phyloP scores from a whole-genome alignment of 2,888 invertebrate species.

The Oligia latruncula region DNA sequence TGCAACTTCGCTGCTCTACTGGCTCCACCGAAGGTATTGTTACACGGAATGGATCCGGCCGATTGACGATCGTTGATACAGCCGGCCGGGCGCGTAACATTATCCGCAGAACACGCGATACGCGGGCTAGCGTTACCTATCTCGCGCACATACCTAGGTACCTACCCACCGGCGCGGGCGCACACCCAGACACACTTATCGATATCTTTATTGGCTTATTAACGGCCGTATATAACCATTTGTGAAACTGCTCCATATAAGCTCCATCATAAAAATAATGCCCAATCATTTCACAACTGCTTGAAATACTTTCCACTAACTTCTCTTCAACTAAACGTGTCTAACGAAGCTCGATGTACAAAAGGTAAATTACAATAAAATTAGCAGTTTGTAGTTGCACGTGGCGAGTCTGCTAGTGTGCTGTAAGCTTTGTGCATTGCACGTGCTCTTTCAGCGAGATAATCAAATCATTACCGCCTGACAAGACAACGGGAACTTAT shows the following conservation, averaged over 20 bases:
- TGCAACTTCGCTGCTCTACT: conserved; percentile 60
- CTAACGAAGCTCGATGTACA: conserved; percentile 42
- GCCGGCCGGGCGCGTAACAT: conserved; percentile 87
- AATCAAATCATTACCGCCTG: conserved; percentile 85
- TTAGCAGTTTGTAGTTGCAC: conserved; percentile 58
- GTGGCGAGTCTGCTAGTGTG: conserved; percentile 56
- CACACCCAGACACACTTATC: conserved; percentile 62
- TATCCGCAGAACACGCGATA: conserved; percentile 87
- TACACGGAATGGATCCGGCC: conserved; percentile 89
- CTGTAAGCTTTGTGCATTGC: conserved; percentile 77
- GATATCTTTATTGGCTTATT: conserved; percentile 65
- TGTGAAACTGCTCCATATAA: conserved; percentile 53
- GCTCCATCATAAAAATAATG: conserved; percentile 58
- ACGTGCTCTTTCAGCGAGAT: conserved; percentile 82
- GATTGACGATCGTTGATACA: conserved; percentile 90
- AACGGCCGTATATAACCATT: conserved; percentile 50
- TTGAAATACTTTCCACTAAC: conserved; percentile 54
- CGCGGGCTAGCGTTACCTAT: conserved; percentile 88
- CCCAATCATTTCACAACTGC: conserved; percentile 45
- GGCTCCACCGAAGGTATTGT: conserved; percentile 85
- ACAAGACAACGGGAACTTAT: conserved; percentile 78
- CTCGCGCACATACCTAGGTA: conserved; percentile 66
- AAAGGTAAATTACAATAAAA: conserved; percentile 61
- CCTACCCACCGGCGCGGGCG: conserved; percentile 56
- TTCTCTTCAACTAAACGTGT: conserved; percentile 42